These are phyloP conservation scores for Erethizon dorsatum DNA, from an alignment of 2,797 vertebrate species.

Conservation along the genomic window DNA sequence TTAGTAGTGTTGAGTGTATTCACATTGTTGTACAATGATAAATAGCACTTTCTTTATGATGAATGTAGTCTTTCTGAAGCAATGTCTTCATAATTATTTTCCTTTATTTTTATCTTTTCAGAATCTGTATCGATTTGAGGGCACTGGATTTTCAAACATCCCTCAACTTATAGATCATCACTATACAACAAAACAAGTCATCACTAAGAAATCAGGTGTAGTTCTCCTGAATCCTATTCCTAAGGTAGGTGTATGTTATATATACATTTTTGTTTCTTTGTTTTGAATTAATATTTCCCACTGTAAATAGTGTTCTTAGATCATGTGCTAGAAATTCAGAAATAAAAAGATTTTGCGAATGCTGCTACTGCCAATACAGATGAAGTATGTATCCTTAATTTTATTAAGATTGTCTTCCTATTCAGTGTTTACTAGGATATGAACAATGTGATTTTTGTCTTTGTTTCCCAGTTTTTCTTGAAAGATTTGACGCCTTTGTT, in stretches of 20 bases:
- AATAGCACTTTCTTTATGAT: not conserved
- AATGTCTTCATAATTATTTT: slow-evolving; percentile 55
- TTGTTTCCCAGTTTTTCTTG: not conserved
- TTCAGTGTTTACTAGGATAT: slow-evolving; percentile 8
- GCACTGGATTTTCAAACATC: slow-evolving; percentile 96
- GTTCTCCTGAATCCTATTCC: slow-evolving; percentile 95
- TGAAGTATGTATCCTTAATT: slow-evolving; percentile 48
- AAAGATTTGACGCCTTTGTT: slow-evolving; percentile 27
- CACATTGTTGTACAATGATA: not conserved
- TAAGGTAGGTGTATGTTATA: slow-evolving; percentile 91
- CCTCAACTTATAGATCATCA: slow-evolving; percentile 98
- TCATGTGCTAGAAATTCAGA: slow-evolving; percentile 26
- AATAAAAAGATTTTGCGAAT: slow-evolving; percentile 15
- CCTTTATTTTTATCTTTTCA: slow-evolving; percentile 82
- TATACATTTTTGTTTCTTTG: not conserved
- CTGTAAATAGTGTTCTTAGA: slow-evolving; percentile 8
- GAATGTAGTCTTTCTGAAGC: slow-evolving; percentile 23
- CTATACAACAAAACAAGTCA: slow-evolving; percentile 96
- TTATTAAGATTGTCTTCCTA: slow-evolving; percentile 15
- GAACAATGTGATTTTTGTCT: not conserved
- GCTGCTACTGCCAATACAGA: not conserved
- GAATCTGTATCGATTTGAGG: slow-evolving; percentile 98
- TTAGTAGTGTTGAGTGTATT: not conserved
- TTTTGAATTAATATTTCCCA: slow-evolving; percentile 48
- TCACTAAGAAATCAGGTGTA: slow-evolving; percentile 99